These are phyloP conservation scores for Mimumesa dahlbomi DNA, from an alignment of 2,888 invertebrate genomes.

Conservation along the genomic window DNA sequence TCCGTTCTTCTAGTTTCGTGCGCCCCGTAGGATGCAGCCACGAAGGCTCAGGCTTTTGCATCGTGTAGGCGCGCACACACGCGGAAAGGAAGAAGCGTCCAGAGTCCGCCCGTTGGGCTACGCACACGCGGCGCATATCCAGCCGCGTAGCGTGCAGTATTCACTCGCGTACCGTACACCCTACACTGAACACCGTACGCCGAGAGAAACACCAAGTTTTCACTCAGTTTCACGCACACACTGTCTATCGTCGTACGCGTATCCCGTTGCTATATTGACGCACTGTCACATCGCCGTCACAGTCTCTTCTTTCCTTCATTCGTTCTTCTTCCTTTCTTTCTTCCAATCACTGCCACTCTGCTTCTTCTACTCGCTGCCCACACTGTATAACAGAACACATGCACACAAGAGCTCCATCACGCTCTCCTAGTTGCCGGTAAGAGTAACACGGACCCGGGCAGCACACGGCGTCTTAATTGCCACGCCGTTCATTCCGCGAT, in stretches of 20 bases:
- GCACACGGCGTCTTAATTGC: constrained; percentile 20
- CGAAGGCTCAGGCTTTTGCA: constrained; percentile 13
- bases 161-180: constrained; percentile 11
- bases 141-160: constrained; percentile 15
- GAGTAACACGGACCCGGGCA: constrained; percentile 2
- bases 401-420: too few species aligned
- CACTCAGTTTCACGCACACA: constrained; percentile 28
- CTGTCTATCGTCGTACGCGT: too few species aligned
- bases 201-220: constrained; percentile 26
- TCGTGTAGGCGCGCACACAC: constrained; percentile 22
- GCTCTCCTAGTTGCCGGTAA: neutral
- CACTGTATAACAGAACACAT: too few species aligned
- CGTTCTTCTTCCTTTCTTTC: neutral
- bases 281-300: too few species aligned
- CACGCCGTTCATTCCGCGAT: constrained; percentile 25
- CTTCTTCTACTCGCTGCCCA: neutral
- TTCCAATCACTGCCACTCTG: neutral
- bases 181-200: too few species aligned
- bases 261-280: too few species aligned
- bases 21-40: constrained; percentile 9
- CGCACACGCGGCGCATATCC: constrained; percentile 33
- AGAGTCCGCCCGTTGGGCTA: constrained; percentile 1
- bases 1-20: constrained; percentile 3
- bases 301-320: too few species aligned
- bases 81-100: constrained; percentile 16